These are phyloP conservation scores for Cyprinodon tularosa DNA, from an alignment of 2,113 vertebrate genomes.

Conservation along the genomic window DNA sequence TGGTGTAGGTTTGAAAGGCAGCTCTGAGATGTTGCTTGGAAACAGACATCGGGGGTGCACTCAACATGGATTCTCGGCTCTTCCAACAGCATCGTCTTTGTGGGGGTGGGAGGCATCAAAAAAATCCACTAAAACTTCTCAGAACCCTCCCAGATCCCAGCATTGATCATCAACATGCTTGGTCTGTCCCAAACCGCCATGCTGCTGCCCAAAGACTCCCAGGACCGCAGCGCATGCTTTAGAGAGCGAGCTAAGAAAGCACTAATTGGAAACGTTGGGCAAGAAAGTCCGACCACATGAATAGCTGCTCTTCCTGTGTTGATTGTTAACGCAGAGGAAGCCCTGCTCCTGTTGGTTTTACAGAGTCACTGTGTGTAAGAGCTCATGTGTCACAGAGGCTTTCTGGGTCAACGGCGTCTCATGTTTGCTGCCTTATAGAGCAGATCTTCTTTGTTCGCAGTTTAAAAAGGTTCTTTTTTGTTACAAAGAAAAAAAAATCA, in stretches of 20 bases:
- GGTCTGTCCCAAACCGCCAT: neutral
- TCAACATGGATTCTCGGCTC: neutral
- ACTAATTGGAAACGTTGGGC: neutral
- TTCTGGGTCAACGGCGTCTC: neutral
- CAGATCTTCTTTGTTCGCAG: neutral
- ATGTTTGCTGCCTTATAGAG: neutral
- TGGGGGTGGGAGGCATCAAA: neutral
- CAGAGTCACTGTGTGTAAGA: neutral
- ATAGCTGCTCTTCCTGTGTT: neutral
- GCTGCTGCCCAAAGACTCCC: constrained; percentile 5
- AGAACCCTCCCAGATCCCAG: constrained; percentile 4
- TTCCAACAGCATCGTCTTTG: neutral
- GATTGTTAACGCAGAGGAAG: neutral
- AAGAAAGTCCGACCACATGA: neutral
- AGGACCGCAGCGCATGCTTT: neutral
- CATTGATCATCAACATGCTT: constrained; percentile 15
- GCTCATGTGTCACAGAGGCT: neutral
- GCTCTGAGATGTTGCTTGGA: constrained; percentile 4
- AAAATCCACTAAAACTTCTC: constrained; percentile 6
- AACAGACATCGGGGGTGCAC: neutral
- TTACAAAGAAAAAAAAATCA: neutral
- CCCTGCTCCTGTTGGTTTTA: constrained; percentile 1
- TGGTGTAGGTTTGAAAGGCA: constrained; percentile 14
- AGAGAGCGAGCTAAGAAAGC: constrained; percentile 10
- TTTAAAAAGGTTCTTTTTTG: neutral